Evolutionary conservation across 2,113 vertebrate genomes (phyloP), one percentile per base, ranked within the genome.

Genomic region (Megaceryle maxima): DNA sequence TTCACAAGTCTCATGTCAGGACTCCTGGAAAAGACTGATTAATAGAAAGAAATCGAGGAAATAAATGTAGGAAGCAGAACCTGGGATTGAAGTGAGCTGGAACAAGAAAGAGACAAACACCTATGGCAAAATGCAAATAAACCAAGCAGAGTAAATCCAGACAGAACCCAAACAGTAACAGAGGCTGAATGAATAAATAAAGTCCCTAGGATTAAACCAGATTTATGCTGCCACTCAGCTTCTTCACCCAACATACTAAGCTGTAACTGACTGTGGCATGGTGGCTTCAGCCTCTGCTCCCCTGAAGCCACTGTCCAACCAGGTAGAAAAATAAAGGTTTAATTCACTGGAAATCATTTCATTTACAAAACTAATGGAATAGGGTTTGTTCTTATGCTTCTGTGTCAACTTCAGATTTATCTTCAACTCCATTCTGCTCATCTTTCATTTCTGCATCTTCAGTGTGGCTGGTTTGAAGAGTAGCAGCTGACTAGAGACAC

Each of bases 321-420:
- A 97, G 96, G 97, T 98, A 98, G 97, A 98, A 98, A 98, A 98
- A 98, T 98, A 98, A 98, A 98, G 98, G 98, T 98, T 97, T 98
- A 98, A 98, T 98, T 98, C 97, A 97, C 98, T 98, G 97, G 97
- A 98, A 98, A 98, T 96, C 98, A 97, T 97, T 98, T 97, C 92
- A 95, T 98, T 98, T 98, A 98, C 97, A 98, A 98, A 98, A 98
- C 95, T 97, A 98, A 97, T 84, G 93, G 95, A 95, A 85, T 25
- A 76, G 68, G 96, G 44, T 31, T 51, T 95, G 80, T 20, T 86
- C 90, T 97, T 98, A 98, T 46, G 98, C 97, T 96, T 98, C 97
- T 17, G 98, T 73, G 87, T 98, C 96, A 83, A 98, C 95, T 95
- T 97, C 97, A 21, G 95, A 51, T 91, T 97, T 98, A 67, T 97